These are phyloP conservation scores for Zaprionus ornatus DNA, from an alignment of 1,140 invertebrate genomes.

Conservation along the genomic window DNA sequence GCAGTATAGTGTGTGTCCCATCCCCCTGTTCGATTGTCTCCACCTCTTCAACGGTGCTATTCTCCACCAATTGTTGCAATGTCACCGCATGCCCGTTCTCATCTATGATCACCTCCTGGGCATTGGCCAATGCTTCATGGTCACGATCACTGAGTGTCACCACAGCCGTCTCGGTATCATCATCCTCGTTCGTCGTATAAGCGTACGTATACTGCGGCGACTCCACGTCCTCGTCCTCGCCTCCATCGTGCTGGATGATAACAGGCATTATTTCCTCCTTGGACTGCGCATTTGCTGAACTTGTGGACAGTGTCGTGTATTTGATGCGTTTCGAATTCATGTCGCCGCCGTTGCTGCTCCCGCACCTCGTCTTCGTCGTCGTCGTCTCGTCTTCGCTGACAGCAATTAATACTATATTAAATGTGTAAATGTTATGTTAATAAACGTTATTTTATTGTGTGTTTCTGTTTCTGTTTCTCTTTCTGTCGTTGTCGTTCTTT, in stretches of 20 bases:
- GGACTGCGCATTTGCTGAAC: slow-evolving; percentile 15
- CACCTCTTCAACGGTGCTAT: slow-evolving; percentile 75
- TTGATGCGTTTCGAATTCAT: slow-evolving; percentile 78
- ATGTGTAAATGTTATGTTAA: neutral
- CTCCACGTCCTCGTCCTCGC: slow-evolving; percentile 36
- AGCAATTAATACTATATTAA: neutral
- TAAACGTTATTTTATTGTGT: neutral
- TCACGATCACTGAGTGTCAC: slow-evolving; percentile 63
- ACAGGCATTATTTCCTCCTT: slow-evolving; percentile 77
- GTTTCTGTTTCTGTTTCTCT: neutral
- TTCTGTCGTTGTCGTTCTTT: neutral
- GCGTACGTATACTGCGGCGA: slow-evolving; percentile 73
- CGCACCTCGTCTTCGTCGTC: neutral
- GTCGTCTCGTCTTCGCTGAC: neutral
- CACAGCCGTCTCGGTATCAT: slow-evolving; percentile 68
- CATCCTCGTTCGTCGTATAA: slow-evolving; percentile 65
- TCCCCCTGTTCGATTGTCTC: slow-evolving; percentile 77
- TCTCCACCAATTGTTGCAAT: slow-evolving; percentile 74
- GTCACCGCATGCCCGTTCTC: slow-evolving; percentile 78
- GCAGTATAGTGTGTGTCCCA: slow-evolving; percentile 79
- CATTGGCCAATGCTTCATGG: slow-evolving; percentile 60
- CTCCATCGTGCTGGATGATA: slow-evolving; percentile 61
- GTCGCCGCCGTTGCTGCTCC: neutral
- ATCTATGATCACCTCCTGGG: slow-evolving; percentile 78
- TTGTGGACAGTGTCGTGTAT: slow-evolving; percentile 48